Percentiles rank a stretch among this genome's conserved stretches.
Evolutionary conservation across 2,797 vertebrate species (phyloP).

Genomic region (Manis pentadactyla): DNA sequence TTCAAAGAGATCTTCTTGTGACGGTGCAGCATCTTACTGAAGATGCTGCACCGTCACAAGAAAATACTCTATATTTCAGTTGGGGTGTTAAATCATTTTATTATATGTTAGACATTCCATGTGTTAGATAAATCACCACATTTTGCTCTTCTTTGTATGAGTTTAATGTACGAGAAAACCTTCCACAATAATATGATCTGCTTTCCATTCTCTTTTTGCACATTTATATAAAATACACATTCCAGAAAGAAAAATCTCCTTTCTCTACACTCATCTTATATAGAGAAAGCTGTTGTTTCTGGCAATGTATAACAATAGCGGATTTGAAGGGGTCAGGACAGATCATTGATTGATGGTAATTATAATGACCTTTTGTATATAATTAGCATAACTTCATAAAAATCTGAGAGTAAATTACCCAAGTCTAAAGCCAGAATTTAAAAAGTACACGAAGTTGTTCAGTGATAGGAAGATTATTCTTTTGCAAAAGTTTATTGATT

Average conservation of each 20-base stretch:
- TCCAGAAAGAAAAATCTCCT: background rate
- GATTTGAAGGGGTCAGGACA: background rate
- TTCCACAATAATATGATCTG: background rate
- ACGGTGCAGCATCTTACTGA: background rate
- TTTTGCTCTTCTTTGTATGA: background rate
- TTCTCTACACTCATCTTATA: background rate
- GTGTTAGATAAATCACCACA: background rate
- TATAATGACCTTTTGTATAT: background rate
- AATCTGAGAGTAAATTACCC: background rate
- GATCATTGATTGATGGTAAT: conserved; percentile 5
- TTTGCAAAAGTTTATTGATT: background rate
- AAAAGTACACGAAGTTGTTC: background rate
- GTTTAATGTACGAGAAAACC: background rate
- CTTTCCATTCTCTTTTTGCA: background rate
- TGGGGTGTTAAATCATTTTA: background rate
- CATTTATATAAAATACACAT: background rate
- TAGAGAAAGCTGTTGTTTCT: background rate
- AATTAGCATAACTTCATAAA: background rate
- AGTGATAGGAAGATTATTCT: background rate
- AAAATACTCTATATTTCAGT: background rate
- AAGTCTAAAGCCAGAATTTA: background rate
- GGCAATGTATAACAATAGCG: background rate
- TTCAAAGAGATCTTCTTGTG: background rate
- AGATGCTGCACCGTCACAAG: too few species aligned
- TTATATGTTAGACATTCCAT: background rate